Conservation (phyloP, 1,140 invertebrate species). For the Aphelinus certus region DNA sequence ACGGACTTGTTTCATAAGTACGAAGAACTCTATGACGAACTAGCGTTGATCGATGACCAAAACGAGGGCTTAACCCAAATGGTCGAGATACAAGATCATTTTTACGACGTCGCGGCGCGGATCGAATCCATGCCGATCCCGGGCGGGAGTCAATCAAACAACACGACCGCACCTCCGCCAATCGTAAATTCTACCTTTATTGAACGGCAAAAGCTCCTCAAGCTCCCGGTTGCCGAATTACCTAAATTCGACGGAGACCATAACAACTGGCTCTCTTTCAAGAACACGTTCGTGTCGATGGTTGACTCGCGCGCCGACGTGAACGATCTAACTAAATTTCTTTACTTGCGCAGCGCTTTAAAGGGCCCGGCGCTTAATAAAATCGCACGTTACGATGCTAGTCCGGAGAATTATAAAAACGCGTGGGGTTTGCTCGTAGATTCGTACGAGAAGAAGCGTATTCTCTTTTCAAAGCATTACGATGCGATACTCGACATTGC, state of each 20-base stretch:
- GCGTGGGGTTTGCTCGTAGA: slow-evolving; percentile 39
- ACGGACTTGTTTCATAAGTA: too few relatives aligned
- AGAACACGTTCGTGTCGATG: too few relatives aligned
- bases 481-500: background rate
- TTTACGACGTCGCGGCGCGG: too few relatives aligned
- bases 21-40: too few relatives aligned
- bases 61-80: too few relatives aligned
- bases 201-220: too few relatives aligned
- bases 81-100: too few relatives aligned
- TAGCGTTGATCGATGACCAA: too few relatives aligned
- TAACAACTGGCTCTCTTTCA: slow-evolving; percentile 14
- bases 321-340: slow-evolving; percentile 27
- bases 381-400: background rate
- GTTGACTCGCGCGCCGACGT: slow-evolving; percentile 13
- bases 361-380: slow-evolving; percentile 20
- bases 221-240: background rate
- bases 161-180: background rate
- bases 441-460: slow-evolving; percentile 38
- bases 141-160: too few relatives aligned
- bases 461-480: slow-evolving; percentile 17
- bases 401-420: slow-evolving; percentile 38
- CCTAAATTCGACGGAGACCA: slow-evolving; percentile 11
- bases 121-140: too few relatives aligned
- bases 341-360: background rate
- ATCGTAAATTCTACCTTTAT: background rate